Evolutionary conservation across 2,797 vertebrate species (phyloP).

Genomic region (Poecilia velifera): DNA sequence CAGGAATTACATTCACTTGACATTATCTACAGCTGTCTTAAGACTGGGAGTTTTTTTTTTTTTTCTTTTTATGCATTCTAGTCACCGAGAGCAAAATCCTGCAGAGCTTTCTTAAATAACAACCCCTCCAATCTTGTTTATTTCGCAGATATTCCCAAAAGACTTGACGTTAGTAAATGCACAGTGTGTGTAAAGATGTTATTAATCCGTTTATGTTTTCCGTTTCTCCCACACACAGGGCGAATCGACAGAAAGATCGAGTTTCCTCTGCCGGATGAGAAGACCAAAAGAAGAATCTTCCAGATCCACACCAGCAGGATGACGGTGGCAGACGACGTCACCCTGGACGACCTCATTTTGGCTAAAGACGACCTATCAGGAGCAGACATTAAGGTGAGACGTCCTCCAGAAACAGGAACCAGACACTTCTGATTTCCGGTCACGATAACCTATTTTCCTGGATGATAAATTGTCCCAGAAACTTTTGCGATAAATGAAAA

Average conservation of each 20-base stretch:
- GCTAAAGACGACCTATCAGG: conserved; percentile 98
- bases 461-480: too few species aligned
- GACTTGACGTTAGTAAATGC: neutral
- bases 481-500: too few species aligned
- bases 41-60: neutral
- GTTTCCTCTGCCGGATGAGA: conserved; percentile 95
- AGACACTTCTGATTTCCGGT: neutral
- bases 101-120: neutral
- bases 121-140: neutral
- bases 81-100: neutral
- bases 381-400: conserved; percentile 94
- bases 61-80: neutral
- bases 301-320: conserved; percentile 98
- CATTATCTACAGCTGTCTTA: neutral
- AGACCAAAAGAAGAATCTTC: conserved; percentile 97
- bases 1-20: neutral
- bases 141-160: neutral
- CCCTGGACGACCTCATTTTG: conserved; percentile 94
- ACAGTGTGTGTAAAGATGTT: neutral
- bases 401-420: neutral
- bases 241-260: conserved; percentile 97
- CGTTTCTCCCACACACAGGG: conserved; percentile 80
- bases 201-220: neutral
- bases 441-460: neutral
- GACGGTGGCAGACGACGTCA: conserved; percentile 92